A percentile compares a stretch with the other conserved stretches of the same genome.
phyloP scores from a whole-genome alignment of 2,113 vertebrate species.

The Sciurus niger region DNA sequence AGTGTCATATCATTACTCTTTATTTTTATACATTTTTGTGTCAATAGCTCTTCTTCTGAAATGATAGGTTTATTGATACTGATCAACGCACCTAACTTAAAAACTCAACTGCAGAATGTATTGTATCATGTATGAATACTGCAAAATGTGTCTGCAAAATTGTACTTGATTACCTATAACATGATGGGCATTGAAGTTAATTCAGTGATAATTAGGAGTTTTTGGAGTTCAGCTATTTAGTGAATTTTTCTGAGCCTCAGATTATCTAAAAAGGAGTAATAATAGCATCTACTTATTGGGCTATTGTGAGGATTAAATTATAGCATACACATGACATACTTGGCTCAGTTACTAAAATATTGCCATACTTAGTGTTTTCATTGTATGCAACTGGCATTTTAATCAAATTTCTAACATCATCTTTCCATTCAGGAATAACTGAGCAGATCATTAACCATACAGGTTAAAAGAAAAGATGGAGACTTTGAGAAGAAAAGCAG shows the following conservation, averaged over 20 bases:
- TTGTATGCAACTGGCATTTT: background rate
- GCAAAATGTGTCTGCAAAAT: background rate
- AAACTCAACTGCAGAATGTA: background rate
- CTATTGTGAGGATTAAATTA: background rate
- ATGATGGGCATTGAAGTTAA: background rate
- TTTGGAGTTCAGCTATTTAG: background rate
- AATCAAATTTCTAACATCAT: background rate
- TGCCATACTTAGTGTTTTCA: background rate
- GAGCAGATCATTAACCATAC: background rate
- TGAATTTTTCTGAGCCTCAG: background rate
- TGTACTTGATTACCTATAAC: background rate
- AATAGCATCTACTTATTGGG: background rate
- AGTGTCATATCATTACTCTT: background rate
- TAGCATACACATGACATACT: background rate
- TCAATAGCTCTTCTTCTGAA: background rate
- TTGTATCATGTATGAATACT: background rate
- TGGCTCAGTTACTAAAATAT: background rate
- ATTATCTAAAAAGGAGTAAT: background rate
- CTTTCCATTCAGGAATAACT: background rate
- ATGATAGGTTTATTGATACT: background rate
- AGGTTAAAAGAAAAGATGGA: background rate
- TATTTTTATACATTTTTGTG: background rate
- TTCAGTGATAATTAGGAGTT: background rate
- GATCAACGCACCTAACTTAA: background rate
- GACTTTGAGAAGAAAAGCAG: background rate